phyloP scores from a whole-genome alignment of 2,888 invertebrate genomes.

The Tipula unca region DNA sequence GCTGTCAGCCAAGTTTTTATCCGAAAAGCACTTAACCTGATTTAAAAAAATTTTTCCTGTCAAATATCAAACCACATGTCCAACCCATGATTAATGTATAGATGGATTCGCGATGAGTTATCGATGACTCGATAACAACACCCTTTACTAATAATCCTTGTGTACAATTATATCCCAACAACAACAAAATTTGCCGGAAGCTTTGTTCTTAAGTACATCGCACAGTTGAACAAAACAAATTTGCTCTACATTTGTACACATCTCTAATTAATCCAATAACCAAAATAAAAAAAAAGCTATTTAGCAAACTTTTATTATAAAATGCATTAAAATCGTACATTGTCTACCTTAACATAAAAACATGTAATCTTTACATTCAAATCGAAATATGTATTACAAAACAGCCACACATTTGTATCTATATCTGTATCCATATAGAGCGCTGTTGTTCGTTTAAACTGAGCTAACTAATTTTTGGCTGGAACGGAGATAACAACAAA shows the following conservation, averaged over 20 bases:
- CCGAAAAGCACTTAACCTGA: too few species aligned
- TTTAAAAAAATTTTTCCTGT: too few species aligned
- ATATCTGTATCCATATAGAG: not conserved
- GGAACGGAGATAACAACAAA: not conserved
- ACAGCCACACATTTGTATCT: not conserved
- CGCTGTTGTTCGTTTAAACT: not conserved
- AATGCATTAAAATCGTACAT: not conserved
- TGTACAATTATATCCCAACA: too few species aligned
- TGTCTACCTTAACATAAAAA: not conserved
- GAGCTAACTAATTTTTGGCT: not conserved
- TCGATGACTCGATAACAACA: too few species aligned
- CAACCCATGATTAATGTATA: too few species aligned
- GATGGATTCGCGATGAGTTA: too few species aligned
- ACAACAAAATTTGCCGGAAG: too few species aligned
- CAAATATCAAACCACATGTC: too few species aligned
- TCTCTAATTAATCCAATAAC: not conserved
- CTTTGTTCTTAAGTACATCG: too few species aligned
- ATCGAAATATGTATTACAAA: not conserved
- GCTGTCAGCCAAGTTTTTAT: too few species aligned
- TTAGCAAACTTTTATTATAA: not conserved
- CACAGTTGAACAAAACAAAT: too few species aligned
- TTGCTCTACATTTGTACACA: not conserved
- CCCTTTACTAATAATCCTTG: too few species aligned
- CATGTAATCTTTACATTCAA: not conserved
- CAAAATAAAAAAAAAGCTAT: not conserved